Evolutionary conservation across 2,888 invertebrate genomes (phyloP).

Genomic region (Brachylomia viminalis): DNA sequence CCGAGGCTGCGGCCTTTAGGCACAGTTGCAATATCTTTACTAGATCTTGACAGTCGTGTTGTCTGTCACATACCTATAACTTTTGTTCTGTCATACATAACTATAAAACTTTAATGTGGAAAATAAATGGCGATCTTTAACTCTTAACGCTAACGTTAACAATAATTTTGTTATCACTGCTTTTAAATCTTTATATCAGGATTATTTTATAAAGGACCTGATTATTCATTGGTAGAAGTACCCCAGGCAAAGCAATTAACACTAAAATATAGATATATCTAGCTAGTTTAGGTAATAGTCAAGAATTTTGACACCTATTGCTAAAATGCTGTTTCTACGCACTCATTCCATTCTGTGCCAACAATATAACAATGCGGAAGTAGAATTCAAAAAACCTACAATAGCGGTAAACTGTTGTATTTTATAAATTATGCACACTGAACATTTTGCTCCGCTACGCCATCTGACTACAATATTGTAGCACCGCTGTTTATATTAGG

Average conservation of each 20-base stretch:
- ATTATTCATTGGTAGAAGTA: neutral
- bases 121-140: conserved; percentile 18
- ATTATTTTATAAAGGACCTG: neutral
- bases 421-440: conserved; percentile 30
- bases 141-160: conserved; percentile 12
- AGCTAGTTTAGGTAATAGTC: neutral
- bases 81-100: conserved; percentile 35
- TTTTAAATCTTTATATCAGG: conserved; percentile 25
- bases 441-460: conserved; percentile 24
- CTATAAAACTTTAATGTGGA: conserved; percentile 17
- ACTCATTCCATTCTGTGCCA: conserved; percentile 26
- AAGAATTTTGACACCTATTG: conserved; percentile 37
- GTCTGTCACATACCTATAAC: conserved; percentile 41
- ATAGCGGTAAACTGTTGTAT: conserved; percentile 44
- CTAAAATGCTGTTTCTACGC: conserved; percentile 46
- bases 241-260: neutral
- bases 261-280: neutral
- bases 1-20: conserved; percentile 44
- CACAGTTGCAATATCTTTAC: conserved; percentile 52
- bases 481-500: neutral
- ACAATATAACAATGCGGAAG: conserved; percentile 42
- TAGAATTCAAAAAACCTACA: conserved; percentile 25
- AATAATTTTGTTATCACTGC: conserved; percentile 12
- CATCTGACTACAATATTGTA: conserved; percentile 13
- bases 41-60: conserved; percentile 57